phyloP scores from a whole-genome alignment of 2,797 vertebrate species.

The Poliocrania exsul region DNA sequence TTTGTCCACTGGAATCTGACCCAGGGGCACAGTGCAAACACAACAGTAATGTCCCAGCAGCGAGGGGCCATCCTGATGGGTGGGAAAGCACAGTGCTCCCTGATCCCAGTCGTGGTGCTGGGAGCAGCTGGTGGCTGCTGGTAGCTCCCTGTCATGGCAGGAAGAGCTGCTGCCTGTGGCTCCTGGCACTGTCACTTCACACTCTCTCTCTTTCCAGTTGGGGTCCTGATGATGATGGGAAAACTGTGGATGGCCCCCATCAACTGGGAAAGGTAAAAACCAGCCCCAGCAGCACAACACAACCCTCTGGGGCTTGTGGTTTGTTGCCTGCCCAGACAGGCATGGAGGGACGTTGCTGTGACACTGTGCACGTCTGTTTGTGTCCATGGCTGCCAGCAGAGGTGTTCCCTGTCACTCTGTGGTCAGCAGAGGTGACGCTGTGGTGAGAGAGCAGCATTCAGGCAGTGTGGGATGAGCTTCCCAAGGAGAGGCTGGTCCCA shows the following conservation, averaged over 20 bases:
- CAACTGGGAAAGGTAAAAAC: constrained; percentile 90
- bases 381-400: fast-evolving
- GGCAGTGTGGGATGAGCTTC: neutral
- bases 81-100: neutral
- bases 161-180: fast-evolving
- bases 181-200: neutral
- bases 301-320: neutral
- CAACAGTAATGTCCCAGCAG: fast-evolving
- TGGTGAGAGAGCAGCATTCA: neutral
- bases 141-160: fast-evolving
- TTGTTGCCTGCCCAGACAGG: neutral
- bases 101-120: fast-evolving
- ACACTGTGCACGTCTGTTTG: fast-evolving
- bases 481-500: neutral
- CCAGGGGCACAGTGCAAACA: neutral
- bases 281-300: neutral
- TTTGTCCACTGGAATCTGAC: neutral
- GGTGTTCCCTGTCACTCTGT: fast-evolving
- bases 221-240: constrained; percentile 97
- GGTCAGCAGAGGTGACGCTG: neutral
- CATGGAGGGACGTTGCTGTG: fast-evolving
- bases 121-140: neutral
- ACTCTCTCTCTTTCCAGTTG: constrained; percentile 80
- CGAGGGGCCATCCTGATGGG: fast-evolving
- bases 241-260: constrained; percentile 95